These are phyloP conservation scores for Hydrolagus colliei DNA, from an alignment of 2,797 vertebrate species.

Conservation along the genomic window DNA sequence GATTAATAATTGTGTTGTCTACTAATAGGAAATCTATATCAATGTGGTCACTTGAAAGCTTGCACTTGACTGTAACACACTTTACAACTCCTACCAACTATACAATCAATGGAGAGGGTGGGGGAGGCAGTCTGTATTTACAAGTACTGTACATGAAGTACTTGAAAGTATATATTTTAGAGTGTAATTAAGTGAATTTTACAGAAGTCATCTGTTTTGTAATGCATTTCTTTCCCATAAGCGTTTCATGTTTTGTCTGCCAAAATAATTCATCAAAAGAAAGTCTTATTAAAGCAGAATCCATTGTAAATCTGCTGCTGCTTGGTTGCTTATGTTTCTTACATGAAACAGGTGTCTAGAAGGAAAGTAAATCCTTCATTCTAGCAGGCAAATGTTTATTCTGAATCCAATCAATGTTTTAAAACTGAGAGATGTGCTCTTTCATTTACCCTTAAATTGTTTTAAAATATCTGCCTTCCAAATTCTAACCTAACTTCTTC, in stretches of 20 bases:
- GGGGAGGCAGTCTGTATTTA: too few relatives aligned
- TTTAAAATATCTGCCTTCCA: neutral
- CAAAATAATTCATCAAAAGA: neutral
- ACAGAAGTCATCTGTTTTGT: neutral
- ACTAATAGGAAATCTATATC: too few relatives aligned
- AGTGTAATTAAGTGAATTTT: neutral
- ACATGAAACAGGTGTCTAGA: neutral
- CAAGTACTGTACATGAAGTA: neutral
- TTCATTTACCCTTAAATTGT: neutral
- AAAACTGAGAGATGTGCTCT: neutral
- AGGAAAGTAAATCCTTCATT: neutral
- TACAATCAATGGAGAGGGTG: too few relatives aligned
- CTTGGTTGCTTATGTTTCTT: neutral
- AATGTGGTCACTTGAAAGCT: too few relatives aligned
- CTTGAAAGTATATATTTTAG: neutral
- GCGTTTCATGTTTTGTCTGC: neutral
- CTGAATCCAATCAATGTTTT: neutral
- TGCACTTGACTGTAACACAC: too few relatives aligned
- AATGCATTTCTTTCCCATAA: neutral
- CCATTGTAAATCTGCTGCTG: neutral
- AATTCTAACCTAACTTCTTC: neutral
- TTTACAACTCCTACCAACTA: too few relatives aligned
- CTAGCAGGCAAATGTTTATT: neutral
- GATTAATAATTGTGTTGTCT: too few relatives aligned
- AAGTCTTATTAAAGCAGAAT: neutral